Evolutionary conservation across 2,888 invertebrate species (phyloP), one percentile per base, ranked within the genome.

Genomic region (Seira musarum): DNA sequence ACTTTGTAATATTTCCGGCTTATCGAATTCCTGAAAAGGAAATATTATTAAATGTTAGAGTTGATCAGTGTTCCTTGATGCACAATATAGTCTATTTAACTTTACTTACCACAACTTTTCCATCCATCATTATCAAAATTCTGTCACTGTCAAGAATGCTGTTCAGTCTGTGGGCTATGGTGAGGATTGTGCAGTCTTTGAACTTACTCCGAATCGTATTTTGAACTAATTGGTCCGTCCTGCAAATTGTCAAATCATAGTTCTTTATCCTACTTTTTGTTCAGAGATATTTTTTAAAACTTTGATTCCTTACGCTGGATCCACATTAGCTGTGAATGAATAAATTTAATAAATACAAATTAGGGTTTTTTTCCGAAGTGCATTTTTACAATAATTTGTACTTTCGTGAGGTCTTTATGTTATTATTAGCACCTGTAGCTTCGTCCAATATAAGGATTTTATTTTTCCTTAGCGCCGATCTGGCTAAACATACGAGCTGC

Each of bases 141-240:
- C 80, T 70, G 35, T 80, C 80, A 30, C 35, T 75, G 25, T 80
- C 80, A 1, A 80, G n/a, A n/a, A 80, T 66, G 3, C 60, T 75
- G 17, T 80, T 74, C 1, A 80, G 61, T 13, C 80, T 57, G 57
- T 80, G 80, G 13, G 97, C 97, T 40, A 97, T 95, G 0, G 96
- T 97, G 49, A 97, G 89, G 6, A 97, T 96, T 0, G 96, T 96
- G 89, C 96, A 96, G 24, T 93, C 90, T 15, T 91, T 91, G 88
- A 97, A 97, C 87, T 94, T 93, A 57, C 90, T 91, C 74, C 95
- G 91, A 74, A 96, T 95, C 0, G 96, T 95, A 87, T 91, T 91
- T 89, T 96, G 96, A 87, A 96, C 96, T 75, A 96, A 90, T 66
- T 92, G 92, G 89, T 96, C 96, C 15, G 96, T 96, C 88, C 93